Evolutionary conservation across 2,113 vertebrate species (phyloP), one percentile per base, ranked within the genome.

Genomic region (Opisthocomus hoazin): DNA sequence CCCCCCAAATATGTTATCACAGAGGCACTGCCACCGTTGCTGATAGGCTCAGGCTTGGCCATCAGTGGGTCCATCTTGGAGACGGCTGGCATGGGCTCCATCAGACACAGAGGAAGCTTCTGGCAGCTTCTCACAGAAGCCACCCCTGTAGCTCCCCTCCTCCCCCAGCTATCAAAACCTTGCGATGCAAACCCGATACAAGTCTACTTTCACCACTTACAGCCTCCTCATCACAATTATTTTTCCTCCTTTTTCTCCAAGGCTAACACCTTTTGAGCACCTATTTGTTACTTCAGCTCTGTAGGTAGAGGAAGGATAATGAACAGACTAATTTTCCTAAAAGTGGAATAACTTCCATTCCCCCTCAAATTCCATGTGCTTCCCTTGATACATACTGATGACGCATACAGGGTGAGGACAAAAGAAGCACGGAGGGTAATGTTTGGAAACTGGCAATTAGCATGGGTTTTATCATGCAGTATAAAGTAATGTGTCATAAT

Each of bases 391-490:
- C 26, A 22, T 65, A 41, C 15, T 53, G 27, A 19, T 48, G 22
- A 73, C 8, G 26, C 1, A 1, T 13, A 48, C n/a, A 23, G 19
- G 7, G 16, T 2, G 0, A 43, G 3, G 11, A 78, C 66, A 57
- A 95, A 70, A 5, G 10, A 70, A 84, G 10, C 10, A 45, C 12
- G 4, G 14, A 51, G 16, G 2, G 9, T 50, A 66, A 63, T 2
- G 5, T 63, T 66, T 76, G 27, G 34, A 88, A 82, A 15, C 9
- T 32, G 27, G 10, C 15, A 85, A 17, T 68, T 51, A 85, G 30
- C 7, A 60, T 46, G 10, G 24, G 54, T 60, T 56, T 75, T 71
- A 34, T 36, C 7, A 58, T 16, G 24, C 20, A 64, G 6, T 51
- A 43, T 39, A 54, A 88, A 71, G 9, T 78, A 71, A 61, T 5